These are phyloP conservation scores for Petrocephalus zakoni DNA, from an alignment of 2,113 vertebrate genomes.

Conservation along the genomic window DNA sequence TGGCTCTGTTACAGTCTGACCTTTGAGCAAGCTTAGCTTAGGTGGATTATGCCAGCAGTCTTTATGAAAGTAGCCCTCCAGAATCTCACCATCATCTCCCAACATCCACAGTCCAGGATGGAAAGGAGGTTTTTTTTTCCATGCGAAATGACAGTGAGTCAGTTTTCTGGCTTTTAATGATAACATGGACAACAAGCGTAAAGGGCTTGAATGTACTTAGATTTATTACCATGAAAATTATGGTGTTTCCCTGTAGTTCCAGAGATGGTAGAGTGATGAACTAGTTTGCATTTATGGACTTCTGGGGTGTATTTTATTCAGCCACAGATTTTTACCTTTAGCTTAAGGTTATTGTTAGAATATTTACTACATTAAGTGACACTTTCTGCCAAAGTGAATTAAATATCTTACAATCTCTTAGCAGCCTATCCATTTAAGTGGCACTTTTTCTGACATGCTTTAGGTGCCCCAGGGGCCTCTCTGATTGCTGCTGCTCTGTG, in stretches of 20 bases:
- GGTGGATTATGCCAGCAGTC: neutral
- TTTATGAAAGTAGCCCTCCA: neutral
- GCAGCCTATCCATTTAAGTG: neutral
- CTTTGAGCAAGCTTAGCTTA: neutral
- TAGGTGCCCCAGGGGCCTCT: neutral
- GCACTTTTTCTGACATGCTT: neutral
- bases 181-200: neutral
- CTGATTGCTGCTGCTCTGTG: neutral
- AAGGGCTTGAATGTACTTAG: neutral
- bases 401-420: neutral
- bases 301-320: neutral
- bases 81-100: neutral
- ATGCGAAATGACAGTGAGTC: neutral
- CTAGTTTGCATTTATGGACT: neutral
- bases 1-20: neutral
- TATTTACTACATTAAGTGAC: neutral
- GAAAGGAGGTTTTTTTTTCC: neutral
- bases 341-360: neutral
- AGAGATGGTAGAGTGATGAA: neutral
- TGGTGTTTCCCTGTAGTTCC: neutral
- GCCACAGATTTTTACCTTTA: neutral
- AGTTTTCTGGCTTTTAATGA: neutral
- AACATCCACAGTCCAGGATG: neutral
- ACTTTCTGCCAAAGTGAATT: neutral
- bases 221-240: neutral